Base-by-base conservation (phyloP, 2,888 invertebrate species). In the Halictus ligatus region DNA sequence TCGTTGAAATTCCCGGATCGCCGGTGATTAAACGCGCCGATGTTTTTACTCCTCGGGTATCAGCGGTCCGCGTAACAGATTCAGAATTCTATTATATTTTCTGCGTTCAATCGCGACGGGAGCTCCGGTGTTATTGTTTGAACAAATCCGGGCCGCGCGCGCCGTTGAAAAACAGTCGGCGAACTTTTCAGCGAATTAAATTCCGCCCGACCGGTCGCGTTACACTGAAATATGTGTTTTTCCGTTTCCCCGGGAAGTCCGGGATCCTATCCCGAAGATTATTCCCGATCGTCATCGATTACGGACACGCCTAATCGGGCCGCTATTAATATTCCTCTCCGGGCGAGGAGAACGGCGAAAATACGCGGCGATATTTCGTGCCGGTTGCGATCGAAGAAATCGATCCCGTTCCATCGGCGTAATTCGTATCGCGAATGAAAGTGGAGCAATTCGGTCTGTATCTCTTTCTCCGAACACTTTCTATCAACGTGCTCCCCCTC, bases 351-450 rank as follows among this genome's bases (percentile, higher is more conserved):
- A n/a, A n/a, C 58, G 77, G 64, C 50, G 71, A 50, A 40, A 21
- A 78, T 72, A 75, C 54, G 5, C 15, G 73, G 15, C 21, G 73
- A 15, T 73, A 40, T 69, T 69, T 58, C 48, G 10, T 40, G 18
- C 50, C 29, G 3, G 64, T 72, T 58, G 79, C 48, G 64, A 83
- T 78, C 69, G 75, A 79, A 69, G 80, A 29, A 76, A 64, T n/a
- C 76, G 54, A 71, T 48, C 79, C 46, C 72, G 15, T 29, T 75
- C 72, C 72, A 54, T 60, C 25, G 73, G 29, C 50, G 75, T 83
- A 76, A 88, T 85, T 79, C 83, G 80, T 81, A 81, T 89, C 83
- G 84, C 75, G 78, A 74, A 84, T 75, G 74, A 79, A 88, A 83
- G 13, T 88, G 73, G 72, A 86, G 67, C 80, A 86, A 46, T 58